phyloP scores from a whole-genome alignment of 2,797 vertebrate species.

The Perodicticus potto region DNA sequence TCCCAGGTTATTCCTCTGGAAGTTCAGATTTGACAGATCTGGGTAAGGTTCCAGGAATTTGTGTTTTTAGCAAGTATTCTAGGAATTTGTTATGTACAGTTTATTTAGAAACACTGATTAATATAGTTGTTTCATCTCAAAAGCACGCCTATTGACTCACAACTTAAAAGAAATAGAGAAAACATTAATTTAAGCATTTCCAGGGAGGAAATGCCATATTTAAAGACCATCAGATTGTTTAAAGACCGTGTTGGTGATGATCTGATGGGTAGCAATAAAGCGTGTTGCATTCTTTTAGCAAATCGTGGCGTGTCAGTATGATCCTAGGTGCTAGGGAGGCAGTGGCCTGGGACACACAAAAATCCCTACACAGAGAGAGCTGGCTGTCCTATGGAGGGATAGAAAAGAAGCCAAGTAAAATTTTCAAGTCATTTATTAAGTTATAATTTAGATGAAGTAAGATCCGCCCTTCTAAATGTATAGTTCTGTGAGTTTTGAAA shows the following conservation, averaged over 20 bases:
- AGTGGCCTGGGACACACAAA: too few species aligned
- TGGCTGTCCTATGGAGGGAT: background rate
- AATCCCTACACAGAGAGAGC: background rate
- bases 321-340: background rate
- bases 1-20: background rate
- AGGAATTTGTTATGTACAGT: background rate
- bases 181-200: background rate
- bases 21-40: background rate
- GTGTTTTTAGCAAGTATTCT: background rate
- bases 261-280: background rate
- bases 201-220: conserved; percentile 7
- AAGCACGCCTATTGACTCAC: background rate
- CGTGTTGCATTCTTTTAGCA: background rate
- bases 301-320: background rate
- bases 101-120: conserved; percentile 42
- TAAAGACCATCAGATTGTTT: background rate
- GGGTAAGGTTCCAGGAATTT: background rate
- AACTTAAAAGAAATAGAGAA: background rate
- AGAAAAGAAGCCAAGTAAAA: background rate
- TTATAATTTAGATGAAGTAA: background rate
- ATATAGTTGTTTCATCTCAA: background rate
- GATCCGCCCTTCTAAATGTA: background rate
- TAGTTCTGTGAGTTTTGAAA: background rate
- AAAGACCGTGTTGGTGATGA: background rate
- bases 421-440: background rate